phyloP scores from a whole-genome alignment of 2,113 vertebrate species.

The Ptilorrhoa leucosticta region DNA sequence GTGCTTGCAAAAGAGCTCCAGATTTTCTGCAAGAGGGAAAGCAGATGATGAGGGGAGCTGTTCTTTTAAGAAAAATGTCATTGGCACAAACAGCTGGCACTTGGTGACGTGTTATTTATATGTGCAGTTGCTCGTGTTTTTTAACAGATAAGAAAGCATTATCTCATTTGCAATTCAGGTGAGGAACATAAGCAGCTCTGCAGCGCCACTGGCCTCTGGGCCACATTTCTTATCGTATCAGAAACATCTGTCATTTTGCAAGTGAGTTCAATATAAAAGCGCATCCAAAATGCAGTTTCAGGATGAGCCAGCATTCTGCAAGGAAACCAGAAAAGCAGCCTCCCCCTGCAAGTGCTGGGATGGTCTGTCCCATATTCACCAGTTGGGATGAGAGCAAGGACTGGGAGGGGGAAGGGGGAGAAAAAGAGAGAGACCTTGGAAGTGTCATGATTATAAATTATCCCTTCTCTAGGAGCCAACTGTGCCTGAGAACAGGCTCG shows the following conservation, averaged over 20 bases:
- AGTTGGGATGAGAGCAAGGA: not conserved
- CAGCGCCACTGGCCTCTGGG: not conserved
- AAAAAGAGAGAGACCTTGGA: not conserved
- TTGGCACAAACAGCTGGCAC: constrained; percentile 57
- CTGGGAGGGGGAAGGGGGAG: not conserved
- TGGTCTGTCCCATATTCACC: not conserved
- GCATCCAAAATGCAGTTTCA: not conserved
- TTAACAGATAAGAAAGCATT: constrained; percentile 42
- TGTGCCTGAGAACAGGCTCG: not conserved
- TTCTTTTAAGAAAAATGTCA: constrained; percentile 27
- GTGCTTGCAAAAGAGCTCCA: not conserved
- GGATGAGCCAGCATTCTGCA: constrained; percentile 1
- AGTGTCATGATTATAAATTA: not conserved
- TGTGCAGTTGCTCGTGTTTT: constrained; percentile 11
- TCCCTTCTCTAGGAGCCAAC: not conserved
- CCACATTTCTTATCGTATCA: not conserved
- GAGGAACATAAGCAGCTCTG: not conserved
- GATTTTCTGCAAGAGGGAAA: constrained; percentile 8
- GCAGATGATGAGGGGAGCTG: not conserved
- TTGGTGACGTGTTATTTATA: constrained; percentile 39
- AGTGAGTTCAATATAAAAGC: not conserved
- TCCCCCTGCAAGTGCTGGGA: not conserved
- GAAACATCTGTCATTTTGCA: constrained; percentile 20
- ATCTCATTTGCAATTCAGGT: constrained; percentile 29
- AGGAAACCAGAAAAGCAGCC: not conserved